Base-by-base conservation (phyloP, 35 echinoderm and acorn worm species). In the Acanthaster planci region DNA sequence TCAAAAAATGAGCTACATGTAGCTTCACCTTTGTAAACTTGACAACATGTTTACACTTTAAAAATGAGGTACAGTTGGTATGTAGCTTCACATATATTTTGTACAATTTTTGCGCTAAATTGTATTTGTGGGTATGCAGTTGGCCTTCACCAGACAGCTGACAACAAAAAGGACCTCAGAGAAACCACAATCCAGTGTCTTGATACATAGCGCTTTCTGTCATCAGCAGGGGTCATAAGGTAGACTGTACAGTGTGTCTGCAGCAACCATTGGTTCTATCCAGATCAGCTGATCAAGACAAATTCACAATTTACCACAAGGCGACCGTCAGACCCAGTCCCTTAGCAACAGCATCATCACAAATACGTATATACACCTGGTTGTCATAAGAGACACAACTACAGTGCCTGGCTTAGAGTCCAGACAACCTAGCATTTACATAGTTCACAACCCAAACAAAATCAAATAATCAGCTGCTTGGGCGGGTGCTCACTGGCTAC, bases 361-460 rank as follows among this genome's bases (percentile, higher is more conserved):
- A 72, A 72, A 72, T 34, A n/a, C n/a, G n/a, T n/a, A n/a, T n/a
- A n/a, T n/a, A 34, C 64, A 72, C 64, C 64, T 72, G 64, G 64
- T 72, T 72, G 64, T 72, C 64, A 72, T 72, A 72, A 72, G 57
- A 60, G 19, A 60, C 21, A 72, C 26, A 72, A 72, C 22, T 12
- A 10, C 23, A 34, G 21, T 12, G 23, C 29, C 64, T 21, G 64
- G 64, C 64, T 7, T 34, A 72, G 10, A 1, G 64, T 72, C 64
- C 64, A 72, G 64, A 72, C 64, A 72, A 26, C 26, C 23, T 14
- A 34, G 21, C 64, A 30, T 72, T 72, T 21, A 72, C 64, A 26
- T 72, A 72, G 64, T 72, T 72, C 64, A 72, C 64, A 72, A 72
- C 64, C 64, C 64, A 72, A 72, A 72, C 64, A 72, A 72, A 72